Base-by-base conservation (phyloP, 2,113 vertebrate genomes). In the Pangasianodon gigas region DNA sequence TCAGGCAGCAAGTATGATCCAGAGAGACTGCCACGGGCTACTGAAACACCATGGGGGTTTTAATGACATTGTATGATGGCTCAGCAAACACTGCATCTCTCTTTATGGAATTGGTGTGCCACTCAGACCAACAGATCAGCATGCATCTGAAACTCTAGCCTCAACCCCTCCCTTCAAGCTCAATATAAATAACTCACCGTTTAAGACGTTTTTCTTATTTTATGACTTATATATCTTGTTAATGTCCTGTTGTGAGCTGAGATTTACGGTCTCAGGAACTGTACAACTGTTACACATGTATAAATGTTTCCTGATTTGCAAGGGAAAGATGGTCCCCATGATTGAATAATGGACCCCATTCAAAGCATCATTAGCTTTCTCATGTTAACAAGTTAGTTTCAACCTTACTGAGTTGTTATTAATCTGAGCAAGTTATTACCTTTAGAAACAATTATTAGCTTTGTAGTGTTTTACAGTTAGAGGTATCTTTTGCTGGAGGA, bases 91-190 rank as follows among this genome's bases (percentile, higher is more conserved):
- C 77, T 85, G 11, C 88, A 87, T 91, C 89, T 91, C 91, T 95
- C 89, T 94, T 94, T 96, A 96, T 94, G 95, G 95, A 95, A 94
- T 93, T 91, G 91, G 90, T 91, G 87, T 88, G 93, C 41, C 89
- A 91, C 93, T 94, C 90, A 94, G 94, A 91, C 94, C 94, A 94
- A 95, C 93, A 91, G 92, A 89, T 90, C 93, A 48, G 79, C 94
- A 90, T 91, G 93, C 62, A 91, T 94, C 92, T 93, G 93, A 95
- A 95, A 95, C 67, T 91, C 81, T 84, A 89, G n/a, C 86, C 86
- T 79, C 21, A 85, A 37, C 88, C 80, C 79, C 87, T 90, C 88
- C 88, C 80, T 51, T 75, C 26, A 84, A 90, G 82, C 24, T 82
- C n/a, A 9, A 44, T 90, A 91, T 83, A 93, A 90, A 91, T 91